Conservation (phyloP, 1,140 invertebrate species). For the Propsilocerus akamusi region DNA sequence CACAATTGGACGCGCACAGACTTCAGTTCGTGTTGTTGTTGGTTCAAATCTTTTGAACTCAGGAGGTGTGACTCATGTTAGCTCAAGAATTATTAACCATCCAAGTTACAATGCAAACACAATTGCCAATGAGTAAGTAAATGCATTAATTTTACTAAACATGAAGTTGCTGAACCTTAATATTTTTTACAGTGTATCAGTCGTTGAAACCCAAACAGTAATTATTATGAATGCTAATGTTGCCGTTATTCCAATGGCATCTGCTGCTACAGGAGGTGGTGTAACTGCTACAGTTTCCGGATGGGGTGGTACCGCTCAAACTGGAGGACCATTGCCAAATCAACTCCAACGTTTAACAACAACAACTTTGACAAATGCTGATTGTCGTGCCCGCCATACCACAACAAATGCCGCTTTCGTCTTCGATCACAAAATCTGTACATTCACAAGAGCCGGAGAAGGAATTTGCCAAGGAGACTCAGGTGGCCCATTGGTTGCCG, state of each 20-base stretch:
- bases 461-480: conserved; percentile 16
- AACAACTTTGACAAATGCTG: conserved; percentile 2
- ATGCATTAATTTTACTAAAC: conserved; percentile 24
- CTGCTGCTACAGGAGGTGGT: conserved; percentile 15
- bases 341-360: not conserved
- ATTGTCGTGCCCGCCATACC: not conserved
- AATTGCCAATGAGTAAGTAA: conserved; percentile 23
- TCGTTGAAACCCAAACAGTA: conserved; percentile 15
- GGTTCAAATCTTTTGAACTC: conserved; percentile 28
- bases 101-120: conserved; percentile 23
- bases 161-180: conserved; percentile 16
- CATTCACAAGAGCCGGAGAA: not conserved
- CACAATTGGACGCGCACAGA: conserved; percentile 15
- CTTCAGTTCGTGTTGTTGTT: conserved; percentile 23
- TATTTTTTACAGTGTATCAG: conserved; percentile 19
- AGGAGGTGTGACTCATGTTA: conserved; percentile 26
- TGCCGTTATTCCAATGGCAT: conserved; percentile 20
- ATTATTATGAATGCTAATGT: conserved; percentile 21
- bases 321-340: conserved; percentile 6
- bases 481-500: conserved; percentile 25
- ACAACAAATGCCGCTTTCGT: not conserved
- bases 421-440: not conserved
- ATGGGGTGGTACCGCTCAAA: conserved; percentile 27
- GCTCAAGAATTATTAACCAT: conserved; percentile 25
- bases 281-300: conserved; percentile 23